phyloP scores from a whole-genome alignment of 2,113 vertebrate species.

The Eulacestoma nigropectus region DNA sequence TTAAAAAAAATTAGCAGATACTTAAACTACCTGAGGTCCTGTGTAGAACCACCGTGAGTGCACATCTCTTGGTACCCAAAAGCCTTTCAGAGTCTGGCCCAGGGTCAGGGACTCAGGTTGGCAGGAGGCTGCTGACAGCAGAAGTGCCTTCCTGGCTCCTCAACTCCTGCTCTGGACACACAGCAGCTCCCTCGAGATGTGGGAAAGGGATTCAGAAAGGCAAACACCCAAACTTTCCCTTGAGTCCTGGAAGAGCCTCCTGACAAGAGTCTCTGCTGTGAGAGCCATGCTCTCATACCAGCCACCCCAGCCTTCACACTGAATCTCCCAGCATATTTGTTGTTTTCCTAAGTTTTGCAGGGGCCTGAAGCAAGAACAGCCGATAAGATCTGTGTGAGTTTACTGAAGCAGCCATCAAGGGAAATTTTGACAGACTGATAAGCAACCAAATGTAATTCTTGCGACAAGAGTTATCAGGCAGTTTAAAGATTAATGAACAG shows the following conservation, averaged over 20 bases:
- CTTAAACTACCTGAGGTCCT: neutral
- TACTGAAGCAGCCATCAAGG: neutral
- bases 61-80: neutral
- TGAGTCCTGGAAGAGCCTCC: neutral
- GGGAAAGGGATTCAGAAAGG: neutral
- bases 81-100: neutral
- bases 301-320: no score
- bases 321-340: neutral
- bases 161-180: neutral
- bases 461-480: neutral
- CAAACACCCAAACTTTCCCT: neutral
- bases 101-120: neutral
- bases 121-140: neutral
- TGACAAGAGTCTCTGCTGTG: neutral
- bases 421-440: neutral
- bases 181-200: neutral
- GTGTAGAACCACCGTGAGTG: neutral
- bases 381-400: neutral
- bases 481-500: neutral
- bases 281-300: neutral
- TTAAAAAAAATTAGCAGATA: neutral
- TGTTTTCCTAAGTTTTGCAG: neutral
- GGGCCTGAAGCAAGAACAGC: neutral
- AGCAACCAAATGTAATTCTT: neutral
- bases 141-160: neutral